A percentile compares a stretch with the other conserved stretches of the same genome.
Conservation (phyloP, 2,113 vertebrate genomes). For the Cynopterus brachyotis region DNA sequence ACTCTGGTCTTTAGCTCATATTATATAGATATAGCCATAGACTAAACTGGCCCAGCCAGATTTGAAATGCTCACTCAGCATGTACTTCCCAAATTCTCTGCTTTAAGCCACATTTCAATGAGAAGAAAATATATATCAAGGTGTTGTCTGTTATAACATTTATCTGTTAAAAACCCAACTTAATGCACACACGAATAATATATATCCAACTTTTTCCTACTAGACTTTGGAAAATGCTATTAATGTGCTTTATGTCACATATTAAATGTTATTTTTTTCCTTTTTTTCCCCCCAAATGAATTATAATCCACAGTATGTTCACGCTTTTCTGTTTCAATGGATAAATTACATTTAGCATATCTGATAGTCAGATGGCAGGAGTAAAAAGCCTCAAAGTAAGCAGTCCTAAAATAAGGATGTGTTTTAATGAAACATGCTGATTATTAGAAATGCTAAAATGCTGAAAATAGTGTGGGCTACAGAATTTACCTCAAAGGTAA, state of each 20-base stretch:
- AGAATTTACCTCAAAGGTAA: conserved; percentile 43
- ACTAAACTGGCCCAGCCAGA: not conserved
- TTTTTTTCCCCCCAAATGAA: conserved; percentile 7
- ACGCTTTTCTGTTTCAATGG: conserved; percentile 42
- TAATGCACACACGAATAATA: conserved; percentile 4
- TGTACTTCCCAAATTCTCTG: not conserved
- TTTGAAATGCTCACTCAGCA: not conserved
- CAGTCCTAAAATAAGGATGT: conserved; percentile 32
- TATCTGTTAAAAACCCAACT: not conserved
- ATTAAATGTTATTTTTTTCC: conserved; percentile 34
- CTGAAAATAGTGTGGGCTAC: not conserved
- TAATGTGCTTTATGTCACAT: conserved; percentile 21
- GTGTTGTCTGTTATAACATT: not conserved
- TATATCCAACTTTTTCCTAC: not conserved
- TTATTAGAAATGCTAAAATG: conserved; percentile 50
- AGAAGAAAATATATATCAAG: not conserved
- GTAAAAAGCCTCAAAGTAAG: conserved; percentile 62
- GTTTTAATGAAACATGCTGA: conserved; percentile 51
- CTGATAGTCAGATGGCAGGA: conserved; percentile 26
- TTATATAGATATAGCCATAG: not conserved
- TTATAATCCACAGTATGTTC: conserved; percentile 45
- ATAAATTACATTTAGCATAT: conserved; percentile 53
- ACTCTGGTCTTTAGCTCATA: conserved; percentile 15
- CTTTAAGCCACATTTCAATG: conserved; percentile 19
- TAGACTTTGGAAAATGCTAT: conserved; percentile 6